These are phyloP conservation scores for Sinella curviseta DNA, from an alignment of 1,140 invertebrate species.

Conservation along the genomic window DNA sequence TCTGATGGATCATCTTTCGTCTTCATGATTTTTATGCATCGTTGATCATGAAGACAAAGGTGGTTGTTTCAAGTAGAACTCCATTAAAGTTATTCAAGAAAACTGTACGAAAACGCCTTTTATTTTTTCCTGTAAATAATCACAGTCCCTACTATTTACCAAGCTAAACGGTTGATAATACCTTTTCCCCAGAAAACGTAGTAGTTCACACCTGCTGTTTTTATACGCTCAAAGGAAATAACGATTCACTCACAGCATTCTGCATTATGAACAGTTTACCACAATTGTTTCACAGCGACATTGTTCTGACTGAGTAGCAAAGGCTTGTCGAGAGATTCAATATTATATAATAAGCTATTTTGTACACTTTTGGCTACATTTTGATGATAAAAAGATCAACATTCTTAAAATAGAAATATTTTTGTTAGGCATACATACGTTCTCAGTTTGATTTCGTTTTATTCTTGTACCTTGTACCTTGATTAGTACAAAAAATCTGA, in stretches of 20 bases:
- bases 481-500: no score
- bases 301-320: no score
- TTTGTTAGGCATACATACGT: no score
- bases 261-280: not conserved
- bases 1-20: slow-evolving; percentile 1
- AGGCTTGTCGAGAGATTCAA: no score
- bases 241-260: not conserved
- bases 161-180: slow-evolving; percentile 5
- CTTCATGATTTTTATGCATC: slow-evolving; percentile 18
- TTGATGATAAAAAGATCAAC: no score
- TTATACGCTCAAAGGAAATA: not conserved
- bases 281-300: not conserved
- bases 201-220: slow-evolving; percentile 23
- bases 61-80: slow-evolving; percentile 6
- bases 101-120: not conserved
- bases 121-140: not conserved
- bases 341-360: no score
- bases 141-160: not conserved
- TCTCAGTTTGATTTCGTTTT: no score
- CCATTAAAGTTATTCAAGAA: no score
- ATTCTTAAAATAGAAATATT: no score
- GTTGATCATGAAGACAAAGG: slow-evolving; percentile 4
- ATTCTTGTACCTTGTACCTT: no score
- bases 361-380: no score
- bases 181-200: not conserved